These are phyloP conservation scores for Acheta domesticus DNA, from an alignment of 2,888 invertebrate genomes.

Conservation along the genomic window DNA sequence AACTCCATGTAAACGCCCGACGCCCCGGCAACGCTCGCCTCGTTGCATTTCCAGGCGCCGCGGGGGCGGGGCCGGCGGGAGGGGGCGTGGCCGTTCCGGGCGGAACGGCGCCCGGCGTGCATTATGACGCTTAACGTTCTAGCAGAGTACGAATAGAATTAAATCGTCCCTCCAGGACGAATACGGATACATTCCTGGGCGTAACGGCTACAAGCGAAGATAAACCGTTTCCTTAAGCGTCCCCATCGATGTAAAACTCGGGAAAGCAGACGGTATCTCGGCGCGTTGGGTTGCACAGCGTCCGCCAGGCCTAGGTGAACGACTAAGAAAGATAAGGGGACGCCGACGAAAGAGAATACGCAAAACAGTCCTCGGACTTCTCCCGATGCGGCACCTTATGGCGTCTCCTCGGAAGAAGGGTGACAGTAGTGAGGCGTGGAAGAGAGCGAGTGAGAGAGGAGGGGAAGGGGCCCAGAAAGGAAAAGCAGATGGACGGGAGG, in stretches of 20 bases:
- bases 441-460: not conserved
- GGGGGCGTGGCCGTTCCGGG: not conserved
- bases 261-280: not conserved
- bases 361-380: not conserved
- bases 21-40: not conserved
- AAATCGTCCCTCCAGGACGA: not conserved
- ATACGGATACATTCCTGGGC: slow-evolving; percentile 18
- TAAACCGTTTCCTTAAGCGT: slow-evolving; percentile 2
- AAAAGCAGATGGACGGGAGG: too few species aligned
- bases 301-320: not conserved
- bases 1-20: slow-evolving; percentile 11
- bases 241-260: slow-evolving; percentile 10
- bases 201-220: not conserved
- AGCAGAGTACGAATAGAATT: not conserved
- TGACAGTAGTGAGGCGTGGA: not conserved
- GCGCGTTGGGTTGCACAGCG: not conserved
- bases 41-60: too few species aligned
- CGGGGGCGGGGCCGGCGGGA: too few species aligned
- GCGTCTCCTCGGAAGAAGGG: not conserved
- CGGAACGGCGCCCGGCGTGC: not conserved
- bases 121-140: slow-evolving; percentile 18
- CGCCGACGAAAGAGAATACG: not conserved
- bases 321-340: not conserved
- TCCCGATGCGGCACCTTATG: not conserved
- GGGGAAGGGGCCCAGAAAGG: not conserved